phyloP scores from a whole-genome alignment of 2,113 vertebrate genomes.

The Bujurquina vittata region DNA sequence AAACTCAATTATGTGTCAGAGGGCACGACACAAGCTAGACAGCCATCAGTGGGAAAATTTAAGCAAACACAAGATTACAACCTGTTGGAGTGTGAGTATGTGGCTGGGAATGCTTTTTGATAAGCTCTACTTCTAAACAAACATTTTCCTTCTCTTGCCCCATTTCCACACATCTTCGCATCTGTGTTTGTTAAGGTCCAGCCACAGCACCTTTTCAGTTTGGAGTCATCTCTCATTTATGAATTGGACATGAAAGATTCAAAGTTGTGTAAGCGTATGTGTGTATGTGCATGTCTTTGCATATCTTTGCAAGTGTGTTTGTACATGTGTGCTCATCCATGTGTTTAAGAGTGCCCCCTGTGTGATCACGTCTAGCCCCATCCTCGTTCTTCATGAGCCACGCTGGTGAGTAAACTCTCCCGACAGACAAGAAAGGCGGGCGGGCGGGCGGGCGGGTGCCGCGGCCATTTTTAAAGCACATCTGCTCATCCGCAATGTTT shows the following conservation, averaged over 20 bases:
- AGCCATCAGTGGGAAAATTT: constrained; percentile 3
- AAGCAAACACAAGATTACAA: constrained; percentile 32
- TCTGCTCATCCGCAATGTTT: constrained; percentile 46
- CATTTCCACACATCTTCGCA: neutral
- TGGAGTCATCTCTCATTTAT: constrained; percentile 33
- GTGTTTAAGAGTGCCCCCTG: constrained; percentile 29
- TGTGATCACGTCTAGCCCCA: constrained; percentile 14
- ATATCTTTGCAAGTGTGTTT: constrained; percentile 42
- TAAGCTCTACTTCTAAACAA: constrained; percentile 8
- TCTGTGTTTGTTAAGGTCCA: constrained; percentile 4
- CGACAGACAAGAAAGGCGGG: neutral
- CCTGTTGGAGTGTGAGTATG: constrained; percentile 22
- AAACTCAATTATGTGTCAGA: constrained; percentile 34
- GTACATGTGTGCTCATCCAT: constrained; percentile 61
- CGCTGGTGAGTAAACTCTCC: constrained; percentile 17
- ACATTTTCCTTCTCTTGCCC: neutral
- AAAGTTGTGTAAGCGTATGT: constrained; percentile 15
- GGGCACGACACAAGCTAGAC: constrained; percentile 13
- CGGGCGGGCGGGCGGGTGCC: neutral
- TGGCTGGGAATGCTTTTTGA: constrained; percentile 22
- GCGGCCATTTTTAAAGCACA: constrained; percentile 65
- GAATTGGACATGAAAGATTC: constrained; percentile 57
- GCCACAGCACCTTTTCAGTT: neutral
- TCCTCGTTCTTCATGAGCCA: neutral
- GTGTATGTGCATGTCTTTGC: constrained; percentile 28